Conservation (phyloP, 2,113 vertebrate genomes). For the Ictalurus furcatus region DNA sequence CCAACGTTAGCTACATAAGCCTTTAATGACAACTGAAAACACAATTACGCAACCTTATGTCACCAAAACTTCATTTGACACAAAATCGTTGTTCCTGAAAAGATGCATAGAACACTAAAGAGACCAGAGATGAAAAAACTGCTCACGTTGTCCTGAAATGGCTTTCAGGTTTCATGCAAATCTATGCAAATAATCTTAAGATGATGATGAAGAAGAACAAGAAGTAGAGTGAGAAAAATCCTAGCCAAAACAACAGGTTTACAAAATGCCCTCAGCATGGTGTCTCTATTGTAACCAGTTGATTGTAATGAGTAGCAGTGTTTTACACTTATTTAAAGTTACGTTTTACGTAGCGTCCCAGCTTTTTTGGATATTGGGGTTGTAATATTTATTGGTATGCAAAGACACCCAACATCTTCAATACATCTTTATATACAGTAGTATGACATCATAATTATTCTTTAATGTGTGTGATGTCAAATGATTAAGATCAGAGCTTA, state of each 20-base stretch:
- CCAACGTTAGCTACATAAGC: not conserved
- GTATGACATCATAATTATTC: not conserved
- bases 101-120: not conserved
- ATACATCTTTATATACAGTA: not conserved
- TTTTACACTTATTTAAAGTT: no score
- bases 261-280: no score
- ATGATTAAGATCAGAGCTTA: slow-evolving; percentile 49
- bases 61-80: not conserved
- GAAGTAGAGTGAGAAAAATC: no score
- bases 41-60: not conserved
- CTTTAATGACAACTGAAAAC: not conserved
- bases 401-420: not conserved
- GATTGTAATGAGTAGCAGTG: no score
- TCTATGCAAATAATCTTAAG: no score
- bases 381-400: not conserved
- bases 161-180: no score
- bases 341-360: no score
- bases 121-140: not conserved
- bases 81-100: not conserved
- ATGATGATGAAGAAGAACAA: no score
- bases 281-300: no score
- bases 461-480: not conserved
- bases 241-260: no score
- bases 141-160: not conserved
- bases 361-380: no score